Evolutionary conservation across 2,888 invertebrate genomes (phyloP), one percentile per base, ranked within the genome.

Genomic region (Diarsia dahlii): DNA sequence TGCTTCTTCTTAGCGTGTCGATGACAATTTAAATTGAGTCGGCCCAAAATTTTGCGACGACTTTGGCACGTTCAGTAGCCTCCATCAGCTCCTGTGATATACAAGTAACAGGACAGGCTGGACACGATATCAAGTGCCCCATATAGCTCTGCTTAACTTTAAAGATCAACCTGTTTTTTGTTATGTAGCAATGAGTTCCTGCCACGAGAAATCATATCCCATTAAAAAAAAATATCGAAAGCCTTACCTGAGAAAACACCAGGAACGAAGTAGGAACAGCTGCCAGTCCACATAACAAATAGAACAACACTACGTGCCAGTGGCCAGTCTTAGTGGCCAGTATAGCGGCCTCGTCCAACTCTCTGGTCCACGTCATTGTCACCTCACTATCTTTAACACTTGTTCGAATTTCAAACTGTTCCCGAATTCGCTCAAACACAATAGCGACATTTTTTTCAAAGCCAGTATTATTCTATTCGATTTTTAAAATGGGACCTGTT

Each of bases 181-280:
- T 20, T 20, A 12, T 54, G 9, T 54, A 54, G 12, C 54, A 8
- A 54, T 54, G 12, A n/a, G 20, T 8, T 52, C 52, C n/a, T 13
- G 2, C 50, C 50, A 60, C 50, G 15, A 78, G 50, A n/a, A 3
- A 58, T 9, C 5, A n/a, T n/a, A 58, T 28, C 28, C 28, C 34
- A 34, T 34, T 2, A 15, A 15, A 45, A 63, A 56, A 64, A 20
- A 28, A 34, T 18, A 2, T 23, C 1, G 15, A 46, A 23, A 13
- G n/a, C 20, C 71, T 88, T 89, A 97, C 97, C 96, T 97, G 97
- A 58, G 97, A 97, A 89, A 98, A 97, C 12, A 97, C 97, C 76
- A 97, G 95, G 87, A 97, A 98, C 0, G 97, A 97, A 6, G 97
- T 97, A 0, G 98, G 97, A 81, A 98, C 94, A 15, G 97, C 97